Percentiles rank a stretch among this genome's conserved stretches.
Conservation (phyloP, 92 coral and sea anemone species). For the Parazoanthus swiftii region DNA sequence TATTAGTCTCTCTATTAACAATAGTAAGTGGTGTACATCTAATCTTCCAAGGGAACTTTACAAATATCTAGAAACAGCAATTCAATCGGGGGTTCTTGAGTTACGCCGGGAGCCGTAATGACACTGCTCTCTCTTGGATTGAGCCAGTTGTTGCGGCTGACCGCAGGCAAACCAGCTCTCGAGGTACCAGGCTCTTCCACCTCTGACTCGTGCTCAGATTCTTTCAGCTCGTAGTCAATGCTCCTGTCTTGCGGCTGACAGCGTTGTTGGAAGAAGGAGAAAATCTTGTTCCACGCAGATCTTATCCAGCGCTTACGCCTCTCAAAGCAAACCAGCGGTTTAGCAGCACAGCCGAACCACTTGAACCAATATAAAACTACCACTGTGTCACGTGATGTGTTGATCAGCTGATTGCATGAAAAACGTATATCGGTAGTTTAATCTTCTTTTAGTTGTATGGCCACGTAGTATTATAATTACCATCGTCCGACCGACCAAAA, state of each 20-base stretch:
- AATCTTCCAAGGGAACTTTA: not conserved
- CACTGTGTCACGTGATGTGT: slow-evolving; percentile 19
- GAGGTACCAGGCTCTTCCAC: not conserved
- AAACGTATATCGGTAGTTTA: not conserved
- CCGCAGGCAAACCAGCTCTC: not conserved
- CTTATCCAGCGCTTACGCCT: slow-evolving; percentile 18
- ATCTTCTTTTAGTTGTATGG: not conserved
- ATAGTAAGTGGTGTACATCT: too few species aligned
- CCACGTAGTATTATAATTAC: not conserved
- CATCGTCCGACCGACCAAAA: too few species aligned
- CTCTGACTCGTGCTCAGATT: not conserved
- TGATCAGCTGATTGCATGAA: not conserved
- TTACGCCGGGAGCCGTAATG: not conserved
- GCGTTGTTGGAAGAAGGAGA: not conserved
- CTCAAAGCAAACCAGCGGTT: slow-evolving; percentile 30
- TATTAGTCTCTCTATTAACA: too few species aligned
- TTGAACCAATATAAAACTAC: slow-evolving; percentile 30
- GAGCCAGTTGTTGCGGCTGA: not conserved
- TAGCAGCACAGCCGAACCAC: slow-evolving; percentile 37
- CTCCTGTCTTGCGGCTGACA: slow-evolving; percentile 8
- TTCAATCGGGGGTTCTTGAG: not conserved
- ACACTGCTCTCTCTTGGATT: not conserved
- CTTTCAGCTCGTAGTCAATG: slow-evolving; percentile 8
- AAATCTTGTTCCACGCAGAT: not conserved
- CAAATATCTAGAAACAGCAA: not conserved